Evolutionary conservation across 2,797 vertebrate genomes (phyloP).

Genomic region (Florisuga fusca): DNA sequence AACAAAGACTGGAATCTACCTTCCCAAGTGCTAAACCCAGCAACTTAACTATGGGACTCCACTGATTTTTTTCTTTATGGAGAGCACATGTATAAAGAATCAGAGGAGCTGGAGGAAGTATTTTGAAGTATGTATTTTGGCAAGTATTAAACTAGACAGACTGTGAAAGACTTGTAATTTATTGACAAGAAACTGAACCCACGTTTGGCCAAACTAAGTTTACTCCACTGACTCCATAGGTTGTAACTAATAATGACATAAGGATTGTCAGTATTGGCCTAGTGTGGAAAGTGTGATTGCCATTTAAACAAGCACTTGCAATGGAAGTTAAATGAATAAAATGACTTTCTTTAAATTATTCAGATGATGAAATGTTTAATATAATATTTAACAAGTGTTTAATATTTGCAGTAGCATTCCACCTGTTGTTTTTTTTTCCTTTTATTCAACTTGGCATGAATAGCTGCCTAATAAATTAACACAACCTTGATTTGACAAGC

Average conservation of each 20-base stretch:
- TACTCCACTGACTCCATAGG: neutral
- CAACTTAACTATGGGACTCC: neutral
- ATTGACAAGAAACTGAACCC: neutral
- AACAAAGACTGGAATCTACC: neutral
- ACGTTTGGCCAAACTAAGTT: neutral
- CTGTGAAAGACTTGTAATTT: neutral
- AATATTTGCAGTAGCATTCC: neutral
- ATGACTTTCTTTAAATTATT: neutral
- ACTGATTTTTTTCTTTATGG: neutral
- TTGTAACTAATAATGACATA: neutral
- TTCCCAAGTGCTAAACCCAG: neutral
- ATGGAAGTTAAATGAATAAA: neutral
- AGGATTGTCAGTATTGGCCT: neutral
- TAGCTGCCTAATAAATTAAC: constrained; percentile 52
- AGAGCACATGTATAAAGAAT: neutral
- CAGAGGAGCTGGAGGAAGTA: neutral
- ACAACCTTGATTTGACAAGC: constrained; percentile 56
- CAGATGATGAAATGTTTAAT: neutral
- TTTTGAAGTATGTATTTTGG: neutral
- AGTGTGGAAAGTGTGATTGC: neutral
- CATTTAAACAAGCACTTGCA: neutral
- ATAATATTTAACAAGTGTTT: neutral
- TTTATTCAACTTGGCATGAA: constrained; percentile 1
- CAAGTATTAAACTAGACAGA: neutral
- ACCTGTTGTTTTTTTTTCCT: neutral